A percentile compares a stretch with the other conserved stretches of the same genome.
These are phyloP conservation scores for Pocillopora verrucosa DNA, from an alignment of 64 coral and sea anemone genomes.

Conservation along the genomic window DNA sequence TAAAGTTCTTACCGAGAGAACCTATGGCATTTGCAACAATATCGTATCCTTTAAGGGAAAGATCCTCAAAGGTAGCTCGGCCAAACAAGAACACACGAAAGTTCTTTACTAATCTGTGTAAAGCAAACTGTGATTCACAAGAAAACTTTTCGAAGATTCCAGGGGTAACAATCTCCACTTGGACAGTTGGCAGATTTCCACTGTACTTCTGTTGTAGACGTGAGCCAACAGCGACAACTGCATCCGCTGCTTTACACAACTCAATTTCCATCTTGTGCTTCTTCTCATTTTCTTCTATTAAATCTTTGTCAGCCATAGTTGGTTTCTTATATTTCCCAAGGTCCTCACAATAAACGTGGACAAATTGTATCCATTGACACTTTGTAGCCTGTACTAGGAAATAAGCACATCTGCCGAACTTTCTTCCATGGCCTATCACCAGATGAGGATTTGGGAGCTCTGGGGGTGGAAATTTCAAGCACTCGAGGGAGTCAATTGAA, in stretches of 20 bases:
- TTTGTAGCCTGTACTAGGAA: not conserved
- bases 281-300: constrained; percentile 16
- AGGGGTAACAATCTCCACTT: constrained; percentile 24
- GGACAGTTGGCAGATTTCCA: not conserved
- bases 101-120: not conserved
- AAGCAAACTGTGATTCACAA: not conserved
- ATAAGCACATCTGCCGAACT: constrained; percentile 19
- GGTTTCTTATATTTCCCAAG: no score
- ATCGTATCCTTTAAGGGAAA: constrained; percentile 21
- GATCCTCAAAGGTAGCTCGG: constrained; percentile 25
- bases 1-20: not conserved
- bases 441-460: constrained; percentile 16
- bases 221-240: constrained; percentile 37
- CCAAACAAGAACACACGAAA: constrained; percentile 35
- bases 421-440: constrained; percentile 33
- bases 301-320: not conserved
- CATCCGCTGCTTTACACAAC: constrained; percentile 9
- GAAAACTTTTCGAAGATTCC: constrained; percentile 11
- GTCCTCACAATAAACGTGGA: not conserved
- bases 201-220: not conserved
- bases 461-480: not conserved
- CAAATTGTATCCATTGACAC: constrained; percentile 48
- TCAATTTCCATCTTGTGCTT: constrained; percentile 29
- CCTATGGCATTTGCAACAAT: constrained; percentile 40
- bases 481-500: not conserved